Evolutionary conservation across 2,888 invertebrate species (phyloP).

Genomic region (Tribolium freemani): DNA sequence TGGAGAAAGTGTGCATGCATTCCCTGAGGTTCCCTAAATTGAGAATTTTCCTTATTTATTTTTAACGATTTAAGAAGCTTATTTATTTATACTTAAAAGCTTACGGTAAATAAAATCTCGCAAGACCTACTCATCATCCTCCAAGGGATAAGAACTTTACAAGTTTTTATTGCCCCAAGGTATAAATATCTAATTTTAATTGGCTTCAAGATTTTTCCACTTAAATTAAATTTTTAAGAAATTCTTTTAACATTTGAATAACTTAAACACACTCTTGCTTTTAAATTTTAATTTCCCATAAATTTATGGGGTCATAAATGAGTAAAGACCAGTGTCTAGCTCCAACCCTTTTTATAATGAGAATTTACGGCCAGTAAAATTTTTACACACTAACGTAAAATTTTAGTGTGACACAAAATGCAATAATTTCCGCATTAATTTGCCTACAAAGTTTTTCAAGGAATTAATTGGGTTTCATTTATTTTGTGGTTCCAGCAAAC

Average conservation of each 20-base stretch:
- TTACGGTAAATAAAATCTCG: background rate
- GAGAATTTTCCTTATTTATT: conserved; percentile 4
- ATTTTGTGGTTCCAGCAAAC: no score
- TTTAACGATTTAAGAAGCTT: background rate
- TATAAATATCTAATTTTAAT: background rate
- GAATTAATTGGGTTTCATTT: no score
- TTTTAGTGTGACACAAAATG: background rate
- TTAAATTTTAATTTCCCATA: background rate
- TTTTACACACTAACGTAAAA: background rate
- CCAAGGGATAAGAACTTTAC: background rate
- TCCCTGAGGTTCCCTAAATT: background rate
- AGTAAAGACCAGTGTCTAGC: background rate
- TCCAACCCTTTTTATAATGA: background rate
- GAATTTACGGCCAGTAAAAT: background rate
- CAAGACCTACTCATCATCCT: background rate
- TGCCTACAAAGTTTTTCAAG: background rate
- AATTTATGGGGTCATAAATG: background rate
- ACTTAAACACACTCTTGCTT: background rate
- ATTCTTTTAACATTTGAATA: background rate
- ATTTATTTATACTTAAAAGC: conserved; percentile 6
- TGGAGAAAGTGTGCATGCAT: background rate
- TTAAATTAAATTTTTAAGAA: background rate
- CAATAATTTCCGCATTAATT: background rate
- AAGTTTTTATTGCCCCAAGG: background rate
- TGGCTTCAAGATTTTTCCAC: background rate